Percentiles rank a stretch among this genome's conserved stretches.
phyloP scores from a whole-genome alignment of 2,888 invertebrate genomes.

The Caenorhabditis angaria region DNA sequence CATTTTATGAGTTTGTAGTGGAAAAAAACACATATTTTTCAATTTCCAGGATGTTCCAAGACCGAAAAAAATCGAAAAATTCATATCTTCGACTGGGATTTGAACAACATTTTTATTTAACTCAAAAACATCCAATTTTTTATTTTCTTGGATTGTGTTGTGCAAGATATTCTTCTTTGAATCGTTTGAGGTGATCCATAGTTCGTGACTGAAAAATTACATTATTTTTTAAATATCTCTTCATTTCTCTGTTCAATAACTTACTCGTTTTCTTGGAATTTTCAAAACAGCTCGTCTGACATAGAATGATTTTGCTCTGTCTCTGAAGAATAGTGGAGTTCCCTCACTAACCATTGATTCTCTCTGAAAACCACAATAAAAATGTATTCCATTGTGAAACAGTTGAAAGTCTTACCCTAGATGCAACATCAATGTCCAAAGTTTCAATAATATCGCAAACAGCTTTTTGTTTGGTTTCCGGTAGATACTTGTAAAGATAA shows the following conservation, averaged over 20 bases:
- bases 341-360: conserved; percentile 8
- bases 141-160: not conserved
- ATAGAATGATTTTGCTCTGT: not conserved
- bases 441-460: conserved; percentile 50
- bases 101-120: too few species aligned
- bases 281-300: not conserved
- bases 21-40: too few species aligned
- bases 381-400: conserved; percentile 13
- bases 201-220: not conserved
- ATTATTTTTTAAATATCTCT: too few species aligned
- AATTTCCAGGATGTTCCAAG: too few species aligned
- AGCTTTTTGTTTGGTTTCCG: conserved; percentile 41
- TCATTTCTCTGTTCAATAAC: not conserved
- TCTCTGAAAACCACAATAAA: conserved; percentile 11
- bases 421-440: conserved; percentile 42
- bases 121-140: too few species aligned
- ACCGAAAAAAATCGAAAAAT: too few species aligned
- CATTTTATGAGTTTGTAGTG: too few species aligned
- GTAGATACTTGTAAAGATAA: conserved; percentile 28
- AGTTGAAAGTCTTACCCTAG: conserved; percentile 31
- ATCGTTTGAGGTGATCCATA: not conserved
- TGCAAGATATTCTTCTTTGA: not conserved
- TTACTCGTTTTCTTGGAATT: conserved; percentile 11
- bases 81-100: too few species aligned
- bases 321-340: conserved; percentile 1